phyloP scores from a whole-genome alignment of 2,797 vertebrate genomes.

The Oceanodroma leucorhoa region DNA sequence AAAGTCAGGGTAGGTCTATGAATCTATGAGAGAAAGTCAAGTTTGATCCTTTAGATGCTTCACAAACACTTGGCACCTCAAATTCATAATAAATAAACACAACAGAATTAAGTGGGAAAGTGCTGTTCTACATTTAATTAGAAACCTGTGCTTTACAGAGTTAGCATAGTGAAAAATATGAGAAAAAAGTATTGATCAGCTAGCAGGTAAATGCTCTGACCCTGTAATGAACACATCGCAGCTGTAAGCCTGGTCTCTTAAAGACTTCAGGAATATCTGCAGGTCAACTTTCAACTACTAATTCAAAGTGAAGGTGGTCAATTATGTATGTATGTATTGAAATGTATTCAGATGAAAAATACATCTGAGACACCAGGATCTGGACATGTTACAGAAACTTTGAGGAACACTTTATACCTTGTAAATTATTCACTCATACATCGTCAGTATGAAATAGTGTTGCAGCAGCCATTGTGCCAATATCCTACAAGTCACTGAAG shows the following conservation, averaged over 20 bases:
- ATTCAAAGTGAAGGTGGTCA: not conserved
- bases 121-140: not conserved
- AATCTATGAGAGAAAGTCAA: not conserved
- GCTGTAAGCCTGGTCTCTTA: not conserved
- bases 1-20: not conserved
- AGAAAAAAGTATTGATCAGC: not conserved
- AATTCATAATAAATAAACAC: not conserved
- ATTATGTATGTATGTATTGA: not conserved
- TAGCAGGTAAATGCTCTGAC: not conserved
- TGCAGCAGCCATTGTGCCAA: not conserved
- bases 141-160: not conserved
- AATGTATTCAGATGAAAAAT: conserved; percentile 21
- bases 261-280: not conserved
- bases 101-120: not conserved
- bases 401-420: not conserved
- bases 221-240: not conserved
- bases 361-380: not conserved
- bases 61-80: not conserved
- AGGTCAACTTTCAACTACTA: not conserved
- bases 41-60: not conserved
- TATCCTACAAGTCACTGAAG: not conserved
- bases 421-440: not conserved
- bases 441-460: not conserved
- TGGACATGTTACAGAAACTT: not conserved
- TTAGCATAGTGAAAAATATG: not conserved